These are phyloP conservation scores for Isurus oxyrinchus DNA, from an alignment of 2,113 vertebrate genomes.

Conservation along the genomic window DNA sequence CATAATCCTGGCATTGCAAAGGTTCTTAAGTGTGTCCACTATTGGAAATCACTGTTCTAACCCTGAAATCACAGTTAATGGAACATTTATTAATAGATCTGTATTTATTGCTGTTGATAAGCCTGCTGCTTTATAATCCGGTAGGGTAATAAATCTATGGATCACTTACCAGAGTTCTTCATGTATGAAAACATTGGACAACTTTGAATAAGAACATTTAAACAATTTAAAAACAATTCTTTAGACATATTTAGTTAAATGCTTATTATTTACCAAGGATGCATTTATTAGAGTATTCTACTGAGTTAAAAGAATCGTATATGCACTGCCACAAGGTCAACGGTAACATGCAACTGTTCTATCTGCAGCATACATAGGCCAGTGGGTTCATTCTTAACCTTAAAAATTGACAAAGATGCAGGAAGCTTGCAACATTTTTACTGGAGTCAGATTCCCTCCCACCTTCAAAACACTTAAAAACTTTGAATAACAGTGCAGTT, in stretches of 20 bases:
- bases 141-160: background rate
- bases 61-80: background rate
- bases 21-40: background rate
- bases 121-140: background rate
- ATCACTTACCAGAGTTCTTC: background rate
- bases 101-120: background rate
- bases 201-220: background rate
- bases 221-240: constrained; percentile 7
- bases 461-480: background rate
- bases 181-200: background rate
- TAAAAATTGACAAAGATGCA: background rate
- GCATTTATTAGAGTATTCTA: background rate
- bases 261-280: background rate
- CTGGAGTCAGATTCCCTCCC: background rate
- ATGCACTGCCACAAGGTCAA: background rate
- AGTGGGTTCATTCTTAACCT: background rate
- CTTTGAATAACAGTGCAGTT: background rate
- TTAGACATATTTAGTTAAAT: background rate
- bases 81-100: background rate
- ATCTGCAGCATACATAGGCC: background rate
- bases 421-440: background rate
- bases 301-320: background rate
- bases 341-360: background rate
- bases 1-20: background rate
- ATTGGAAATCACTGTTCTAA: background rate